Base-by-base conservation (phyloP, 2,888 invertebrate species). In the Neocrepidodera transversa region DNA sequence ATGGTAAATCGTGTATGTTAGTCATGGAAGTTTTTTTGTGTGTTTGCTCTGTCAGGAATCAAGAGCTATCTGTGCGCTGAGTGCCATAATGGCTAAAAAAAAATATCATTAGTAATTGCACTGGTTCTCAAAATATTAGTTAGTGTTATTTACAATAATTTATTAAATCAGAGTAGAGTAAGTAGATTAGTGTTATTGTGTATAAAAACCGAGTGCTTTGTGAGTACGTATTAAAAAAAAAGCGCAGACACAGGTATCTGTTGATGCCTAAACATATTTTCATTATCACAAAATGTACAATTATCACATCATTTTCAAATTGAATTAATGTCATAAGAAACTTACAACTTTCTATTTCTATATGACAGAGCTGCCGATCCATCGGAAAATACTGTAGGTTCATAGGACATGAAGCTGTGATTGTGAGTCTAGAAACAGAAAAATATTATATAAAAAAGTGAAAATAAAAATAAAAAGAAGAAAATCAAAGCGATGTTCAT, bases 281-380 rank as follows among this genome's bases (percentile, higher is more conserved):
- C 13, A 40, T 14, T 18, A 13, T 50, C 36, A 43, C 32, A 50
- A 62, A 50, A 56, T 59, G 28, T 45, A 57, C 49, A 51, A 20
- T 48, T 43, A 38, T 20, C 14, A n/a, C 14, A 18, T 52, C 30
- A 38, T 43, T 18, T 32, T 42, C n/a, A 23, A 35, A 36, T 40
- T 16, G 20, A 45, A 30, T 32, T 28, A 11, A 3, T 2, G 13
- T n/a, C 32, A 54, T 32, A 62, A 48, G 28, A 58, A 54, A 94
- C 95, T 95, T 91, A 96, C 96, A 96, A 87, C 95, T 95, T 87
- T 96, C 95, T 75, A 96, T 94, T 85, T 95, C 94, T 80, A 96
- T 93, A 79, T 93, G 92, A 81, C 96, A 96, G 68, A 94, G 82
- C 79, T 96, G 96, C 70, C 93, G 88, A 81, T 96, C 96, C 95